These are phyloP conservation scores for Zaprionus lachaisei DNA, from an alignment of 1,140 invertebrate genomes.

Conservation along the genomic window DNA sequence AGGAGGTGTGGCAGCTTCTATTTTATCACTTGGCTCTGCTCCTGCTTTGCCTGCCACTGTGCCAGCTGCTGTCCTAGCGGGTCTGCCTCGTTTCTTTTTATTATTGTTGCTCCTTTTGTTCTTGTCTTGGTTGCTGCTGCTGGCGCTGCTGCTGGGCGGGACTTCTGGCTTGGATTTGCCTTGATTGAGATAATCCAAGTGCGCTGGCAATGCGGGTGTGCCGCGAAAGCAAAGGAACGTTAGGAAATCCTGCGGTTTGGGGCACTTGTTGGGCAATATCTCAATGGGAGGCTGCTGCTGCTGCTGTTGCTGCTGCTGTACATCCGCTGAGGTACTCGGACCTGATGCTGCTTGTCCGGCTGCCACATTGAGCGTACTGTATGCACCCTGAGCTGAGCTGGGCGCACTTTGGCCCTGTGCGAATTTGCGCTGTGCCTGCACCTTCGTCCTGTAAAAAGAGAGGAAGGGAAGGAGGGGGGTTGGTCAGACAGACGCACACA, in stretches of 20 bases:
- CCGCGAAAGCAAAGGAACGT: slow-evolving; percentile 95
- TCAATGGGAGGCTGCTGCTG: slow-evolving; percentile 85
- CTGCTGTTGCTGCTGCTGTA: slow-evolving; percentile 76
- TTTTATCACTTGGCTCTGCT: slow-evolving; percentile 60
- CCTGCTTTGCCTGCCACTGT: slow-evolving; percentile 17
- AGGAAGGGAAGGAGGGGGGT: neutral
- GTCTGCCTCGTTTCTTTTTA: slow-evolving; percentile 72
- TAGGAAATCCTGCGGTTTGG: slow-evolving; percentile 95
- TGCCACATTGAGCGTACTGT: slow-evolving; percentile 45
- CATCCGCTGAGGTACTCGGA: slow-evolving; percentile 84
- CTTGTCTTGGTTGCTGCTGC: slow-evolving; percentile 28
- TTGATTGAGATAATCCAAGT: slow-evolving; percentile 90
- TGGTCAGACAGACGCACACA: slow-evolving; percentile 10
- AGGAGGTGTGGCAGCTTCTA: slow-evolving; percentile 23
- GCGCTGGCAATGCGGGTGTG: slow-evolving; percentile 90
- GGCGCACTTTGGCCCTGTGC: slow-evolving; percentile 90
- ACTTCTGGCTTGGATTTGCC: slow-evolving; percentile 71
- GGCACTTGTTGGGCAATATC: slow-evolving; percentile 88
- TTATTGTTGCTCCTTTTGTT: slow-evolving; percentile 59
- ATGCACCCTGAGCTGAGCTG: slow-evolving; percentile 61
- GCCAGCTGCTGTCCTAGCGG: slow-evolving; percentile 47
- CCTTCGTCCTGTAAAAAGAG: slow-evolving; percentile 87
- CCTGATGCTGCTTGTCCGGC: slow-evolving; percentile 72
- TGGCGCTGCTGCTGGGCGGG: slow-evolving; percentile 12
- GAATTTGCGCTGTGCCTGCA: slow-evolving; percentile 96